A percentile compares a stretch with the other conserved stretches of the same genome.
phyloP scores from a whole-genome alignment of 2,797 vertebrate genomes.

The Periparus ater region DNA sequence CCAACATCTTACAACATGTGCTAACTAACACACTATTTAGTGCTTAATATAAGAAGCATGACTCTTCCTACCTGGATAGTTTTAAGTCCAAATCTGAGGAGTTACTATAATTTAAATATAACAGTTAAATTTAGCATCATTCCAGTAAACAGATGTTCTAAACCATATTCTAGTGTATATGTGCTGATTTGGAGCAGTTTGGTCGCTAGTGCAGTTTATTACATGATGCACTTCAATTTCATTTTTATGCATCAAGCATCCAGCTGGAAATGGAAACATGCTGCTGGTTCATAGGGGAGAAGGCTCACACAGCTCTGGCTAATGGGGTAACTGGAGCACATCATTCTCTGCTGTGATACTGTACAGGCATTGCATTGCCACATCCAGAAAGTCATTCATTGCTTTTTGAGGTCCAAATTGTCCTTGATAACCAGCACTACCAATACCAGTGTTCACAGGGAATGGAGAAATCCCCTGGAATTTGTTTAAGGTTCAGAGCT shows the following conservation, averaged over 20 bases:
- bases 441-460: background rate
- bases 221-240: background rate
- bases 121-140: background rate
- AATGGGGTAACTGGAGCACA: background rate
- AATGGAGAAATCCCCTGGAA: constrained; percentile 56
- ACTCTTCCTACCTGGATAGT: background rate
- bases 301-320: background rate
- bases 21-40: background rate
- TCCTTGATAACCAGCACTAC: background rate
- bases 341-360: background rate
- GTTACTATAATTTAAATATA: background rate
- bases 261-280: background rate
- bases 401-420: background rate
- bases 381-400: background rate
- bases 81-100: background rate
- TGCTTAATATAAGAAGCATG: background rate
- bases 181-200: background rate
- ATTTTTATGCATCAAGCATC: background rate
- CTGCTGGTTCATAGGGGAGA: background rate
- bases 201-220: background rate
- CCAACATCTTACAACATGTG: background rate
- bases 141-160: background rate
- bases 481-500: constrained; percentile 46
- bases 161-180: background rate
- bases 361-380: background rate